phyloP scores from a whole-genome alignment of 2,888 invertebrate species.

The Lasioglossum leucozonium region DNA sequence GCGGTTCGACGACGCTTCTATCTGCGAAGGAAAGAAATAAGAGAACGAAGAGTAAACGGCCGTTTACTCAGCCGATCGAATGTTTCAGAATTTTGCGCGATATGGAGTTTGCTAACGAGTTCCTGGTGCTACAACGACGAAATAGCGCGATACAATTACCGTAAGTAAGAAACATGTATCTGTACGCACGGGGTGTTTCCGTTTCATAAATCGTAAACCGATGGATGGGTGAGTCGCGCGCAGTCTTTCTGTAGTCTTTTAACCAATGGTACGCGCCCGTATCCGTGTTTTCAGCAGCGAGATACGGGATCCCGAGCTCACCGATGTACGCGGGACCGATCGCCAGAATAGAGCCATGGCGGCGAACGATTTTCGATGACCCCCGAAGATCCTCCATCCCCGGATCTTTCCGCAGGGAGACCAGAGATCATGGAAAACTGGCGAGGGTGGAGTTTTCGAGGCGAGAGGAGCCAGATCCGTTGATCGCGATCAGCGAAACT shows the following conservation, averaged over 20 bases:
- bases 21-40: background rate
- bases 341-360: constrained; percentile 65
- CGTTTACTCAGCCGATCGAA: background rate
- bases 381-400: constrained; percentile 65
- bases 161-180: constrained; percentile 73
- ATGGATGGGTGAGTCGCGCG: background rate
- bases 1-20: too few species aligned
- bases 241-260: background rate
- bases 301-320: constrained; percentile 58
- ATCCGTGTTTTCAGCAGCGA: constrained; percentile 45
- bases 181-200: background rate
- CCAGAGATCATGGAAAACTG: constrained; percentile 74
- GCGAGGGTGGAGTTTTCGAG: constrained; percentile 59
- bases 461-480: constrained; percentile 78
- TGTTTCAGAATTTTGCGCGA: constrained; percentile 77
- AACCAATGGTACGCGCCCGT: background rate
- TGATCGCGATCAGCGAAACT: constrained; percentile 87
- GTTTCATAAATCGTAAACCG: background rate
- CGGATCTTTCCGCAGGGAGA: constrained; percentile 75
- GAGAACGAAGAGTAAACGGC: background rate
- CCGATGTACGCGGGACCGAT: constrained; percentile 53
- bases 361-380: constrained; percentile 34
- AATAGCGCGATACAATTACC: constrained; percentile 71
- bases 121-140: constrained; percentile 76
- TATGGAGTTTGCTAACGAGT: constrained; percentile 74